Base-by-base conservation (phyloP, 2,888 invertebrate species). In the Herminia tarsipennalis region DNA sequence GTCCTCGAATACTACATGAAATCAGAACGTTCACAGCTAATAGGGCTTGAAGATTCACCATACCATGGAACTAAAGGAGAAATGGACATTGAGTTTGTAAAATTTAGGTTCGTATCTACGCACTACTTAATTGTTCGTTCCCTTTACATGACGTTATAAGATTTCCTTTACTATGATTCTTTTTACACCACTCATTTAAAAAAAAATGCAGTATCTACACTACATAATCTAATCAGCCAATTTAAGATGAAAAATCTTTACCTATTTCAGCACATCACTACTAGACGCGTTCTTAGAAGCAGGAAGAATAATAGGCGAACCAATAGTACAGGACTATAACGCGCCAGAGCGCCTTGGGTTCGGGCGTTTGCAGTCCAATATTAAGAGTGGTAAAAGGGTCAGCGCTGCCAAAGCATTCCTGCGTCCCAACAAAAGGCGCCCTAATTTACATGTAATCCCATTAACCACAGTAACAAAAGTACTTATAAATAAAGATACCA, bases 291-390 rank as follows among this genome's bases (percentile, higher is more conserved):
- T 96, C 65, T 81, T 96, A 1, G 83, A 93, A 55, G 93, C 94
- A 0, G 94, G 94, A 1, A 76, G 87, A 47, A 92, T 94, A 71
- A 77, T 93, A 45, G 96, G 95, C 0, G 89, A 93, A 33, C 92
- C 93, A 0, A 88, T 93, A 37, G 87, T 93, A n/a, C n/a, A n/a
- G 2, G 95, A 96, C 74, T 95, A 95, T 71, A 95, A 96, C 70
- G 93, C 93, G 0, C 86, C 90, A 6, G 81, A 84, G 20, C 49
- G 70, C 44, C 71, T 86, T 0, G 95, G 95, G 5, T 94, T 94
- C 53, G 92, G 93, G 16, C 93, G 91, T 41, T 74, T 94, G 2
- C 95, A 94, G 74, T 88, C 93, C 1, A 95, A 93, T 13, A 93
- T 92, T 1, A 82, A 88, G 25, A 85, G 92, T 37, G 95, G 95